Evolutionary conservation across 2,113 vertebrate species (phyloP).

Genomic region (Arenaria interpres): DNA sequence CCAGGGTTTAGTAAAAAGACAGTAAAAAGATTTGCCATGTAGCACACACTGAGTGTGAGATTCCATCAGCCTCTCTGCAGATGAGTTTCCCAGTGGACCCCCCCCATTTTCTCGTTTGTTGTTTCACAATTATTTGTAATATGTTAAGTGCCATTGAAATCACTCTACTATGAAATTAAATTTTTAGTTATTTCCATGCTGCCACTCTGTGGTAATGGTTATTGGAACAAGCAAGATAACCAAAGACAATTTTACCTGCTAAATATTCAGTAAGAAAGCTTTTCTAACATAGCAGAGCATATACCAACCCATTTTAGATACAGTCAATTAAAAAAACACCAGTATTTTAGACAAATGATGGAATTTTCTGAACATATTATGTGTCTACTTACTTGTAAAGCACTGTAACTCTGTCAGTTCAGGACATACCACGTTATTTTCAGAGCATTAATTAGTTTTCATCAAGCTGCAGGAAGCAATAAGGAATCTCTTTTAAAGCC

Average conservation of each 20-base stretch:
- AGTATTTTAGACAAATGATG: not conserved
- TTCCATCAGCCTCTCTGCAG: not conserved
- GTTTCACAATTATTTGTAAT: not conserved
- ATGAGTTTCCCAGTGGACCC: not conserved
- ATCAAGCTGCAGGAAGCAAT: not conserved
- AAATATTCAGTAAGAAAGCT: not conserved
- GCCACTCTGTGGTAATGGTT: not conserved
- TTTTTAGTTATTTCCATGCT: not conserved
- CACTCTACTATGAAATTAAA: not conserved
- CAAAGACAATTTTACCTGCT: not conserved
- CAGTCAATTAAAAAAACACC: not conserved
- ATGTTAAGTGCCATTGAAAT: not conserved
- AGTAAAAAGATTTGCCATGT: not conserved
- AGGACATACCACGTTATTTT: not conserved
- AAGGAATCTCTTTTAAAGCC: not conserved
- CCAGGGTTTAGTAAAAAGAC: not conserved
- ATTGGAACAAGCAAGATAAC: not conserved
- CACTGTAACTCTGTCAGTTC: not conserved
- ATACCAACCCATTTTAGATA: not conserved
- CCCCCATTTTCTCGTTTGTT: not conserved
- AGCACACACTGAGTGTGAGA: fast-evolving
- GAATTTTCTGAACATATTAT: not conserved
- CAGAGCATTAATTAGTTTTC: not conserved
- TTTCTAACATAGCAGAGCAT: not conserved
- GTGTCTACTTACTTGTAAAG: not conserved